Base-by-base conservation (phyloP, 2,113 vertebrate genomes). In the Brienomyrus brachyistius region DNA sequence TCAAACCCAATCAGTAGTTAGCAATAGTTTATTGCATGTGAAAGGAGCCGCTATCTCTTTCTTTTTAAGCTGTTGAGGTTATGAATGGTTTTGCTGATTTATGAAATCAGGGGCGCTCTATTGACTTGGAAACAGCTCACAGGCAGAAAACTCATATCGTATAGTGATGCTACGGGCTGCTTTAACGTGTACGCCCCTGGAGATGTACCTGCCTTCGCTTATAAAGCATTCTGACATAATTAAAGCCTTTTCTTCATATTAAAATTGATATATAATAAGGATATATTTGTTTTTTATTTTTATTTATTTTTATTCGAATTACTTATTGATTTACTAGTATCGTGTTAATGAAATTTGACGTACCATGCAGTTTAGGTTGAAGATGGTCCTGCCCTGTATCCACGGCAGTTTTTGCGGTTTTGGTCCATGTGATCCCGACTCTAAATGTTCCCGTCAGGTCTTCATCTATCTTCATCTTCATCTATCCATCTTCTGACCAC, bases 231-330 rank as follows among this genome's bases (percentile, higher is more conserved):
- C 74, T 80, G 74, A 80, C 31, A 56, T 21, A 77, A 40, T 40
- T 2, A 6, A 40, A 40, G 13, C 10, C 31, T 31, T 70, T 70
- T 70, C 62, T 70, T 31, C n/a, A 10, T 4, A 31, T 70, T 70
- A 70, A 70, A 70, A 70, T 31, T 70, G 9, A 27, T 70, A 70
- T 70, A 70, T 70, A 31, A 70, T 70, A 31, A 66, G n/a, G 27
- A 66, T 8, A 62, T 91, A 40, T 89, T 70, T 70, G 83, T 40
- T 84, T 89, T 27, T 59, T 74, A n/a, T 17, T 50, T 35, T 50
- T 21, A 45, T 21, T 10, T 27, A 31, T 31, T 45, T 19, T 84
- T 56, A 80, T 54, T 89, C 27, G 21, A 45, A 35, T 54, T 83
- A n/a, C 40, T 47, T 83, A 83, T 45, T 84, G 19, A 45, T 45